Base-by-base conservation (phyloP, 2,113 vertebrate genomes). In the Nothoprocta perdicaria region DNA sequence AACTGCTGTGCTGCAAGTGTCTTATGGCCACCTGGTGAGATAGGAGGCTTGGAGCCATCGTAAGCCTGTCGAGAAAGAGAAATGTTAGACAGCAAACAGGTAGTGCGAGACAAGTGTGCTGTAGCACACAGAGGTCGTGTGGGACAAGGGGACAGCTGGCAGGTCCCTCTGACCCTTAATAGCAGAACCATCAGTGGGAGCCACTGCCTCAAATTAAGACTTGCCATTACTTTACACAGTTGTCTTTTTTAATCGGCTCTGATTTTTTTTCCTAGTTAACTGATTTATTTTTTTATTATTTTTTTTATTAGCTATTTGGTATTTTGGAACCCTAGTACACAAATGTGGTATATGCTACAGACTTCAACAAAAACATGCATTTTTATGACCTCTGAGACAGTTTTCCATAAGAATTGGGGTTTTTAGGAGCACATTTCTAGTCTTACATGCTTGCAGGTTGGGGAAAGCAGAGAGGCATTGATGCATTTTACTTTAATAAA, bases 401-500 rank as follows among this genome's bases (percentile, higher is more conserved):
- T 71, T 93, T 84, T 80, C 57, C 94, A 66, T 92, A 84, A 62
- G 61, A 76, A 58, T 1, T 52, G 75, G 89, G 41, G 8, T 69
- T 95, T 86, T 95, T 14, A 43, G 80, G 60, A 38, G 45, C 72
- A 72, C 62, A 69, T 92, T 87, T 71, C 91, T 97, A 65, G 80
- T 84, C 80, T 88, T 92, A 90, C 11, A 4, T 9, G 9, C 41
- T 81, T 95, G 79, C 80, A 92, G 76, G 74, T 72, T 92, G 84
- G 74, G 91, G 92, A 78, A 72, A 93, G 65, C 84, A 92, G 86
- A 67, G 75, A 95, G 45, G 52, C 88, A 69, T 8, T 95, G 84
- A 75, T 94, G 90, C 63, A 67, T 91, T 95, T 97, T 93, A 90
- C 55, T 61, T 95, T 48, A 91, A 53, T 53, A 53, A 93, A 96